Evolutionary conservation across 2,113 vertebrate species (phyloP).

Genomic region (Mionectes macconnelli): DNA sequence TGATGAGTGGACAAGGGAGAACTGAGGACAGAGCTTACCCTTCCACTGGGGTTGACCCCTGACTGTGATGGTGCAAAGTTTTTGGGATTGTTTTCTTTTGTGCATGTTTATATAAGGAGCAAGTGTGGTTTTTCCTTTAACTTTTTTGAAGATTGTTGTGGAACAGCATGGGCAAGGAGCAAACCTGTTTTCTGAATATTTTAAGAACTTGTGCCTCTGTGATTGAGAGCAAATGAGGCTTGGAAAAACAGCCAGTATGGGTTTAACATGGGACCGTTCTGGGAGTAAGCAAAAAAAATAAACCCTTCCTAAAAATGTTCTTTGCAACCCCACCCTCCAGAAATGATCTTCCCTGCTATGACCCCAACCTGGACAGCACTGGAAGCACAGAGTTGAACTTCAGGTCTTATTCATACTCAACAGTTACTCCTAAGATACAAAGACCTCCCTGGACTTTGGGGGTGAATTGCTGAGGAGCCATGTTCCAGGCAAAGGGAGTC

Average conservation of each 20-base stretch:
- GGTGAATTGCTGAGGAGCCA: background rate
- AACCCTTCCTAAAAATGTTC: background rate
- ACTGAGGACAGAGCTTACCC: background rate
- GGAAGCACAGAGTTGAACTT: background rate
- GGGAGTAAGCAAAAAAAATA: background rate
- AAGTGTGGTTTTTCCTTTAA: background rate
- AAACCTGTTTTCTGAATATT: background rate
- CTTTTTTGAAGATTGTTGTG: background rate
- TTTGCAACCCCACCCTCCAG: background rate
- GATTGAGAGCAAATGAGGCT: background rate
- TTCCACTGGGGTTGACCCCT: background rate
- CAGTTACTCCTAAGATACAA: background rate
- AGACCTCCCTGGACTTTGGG: background rate
- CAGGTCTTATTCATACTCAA: background rate
- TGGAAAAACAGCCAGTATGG: background rate
- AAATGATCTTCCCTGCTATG: background rate
- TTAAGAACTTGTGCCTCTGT: background rate
- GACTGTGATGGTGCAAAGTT: background rate
- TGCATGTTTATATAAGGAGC: background rate
- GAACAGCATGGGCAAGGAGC: background rate
- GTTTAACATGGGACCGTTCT: background rate
- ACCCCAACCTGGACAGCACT: background rate
- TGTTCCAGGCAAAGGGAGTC: accelerated
- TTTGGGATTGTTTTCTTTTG: background rate
- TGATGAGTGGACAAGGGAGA: background rate